Conservation (phyloP, 2,113 vertebrate genomes). For the Rhinolophus sinicus region DNA sequence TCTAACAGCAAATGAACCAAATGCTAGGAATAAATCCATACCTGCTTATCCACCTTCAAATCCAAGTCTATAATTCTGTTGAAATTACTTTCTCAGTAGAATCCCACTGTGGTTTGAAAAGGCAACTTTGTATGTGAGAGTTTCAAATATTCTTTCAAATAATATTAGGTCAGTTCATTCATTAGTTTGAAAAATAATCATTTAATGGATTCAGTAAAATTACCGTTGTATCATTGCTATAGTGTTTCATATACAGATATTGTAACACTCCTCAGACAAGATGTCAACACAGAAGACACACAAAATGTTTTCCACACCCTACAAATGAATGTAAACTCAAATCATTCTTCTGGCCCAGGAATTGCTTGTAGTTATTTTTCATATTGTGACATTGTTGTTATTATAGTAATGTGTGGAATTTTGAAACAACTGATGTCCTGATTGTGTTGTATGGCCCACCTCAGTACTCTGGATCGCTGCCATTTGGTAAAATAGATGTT, state of each 20-base stretch:
- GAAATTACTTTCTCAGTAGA: background rate
- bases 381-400: background rate
- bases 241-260: background rate
- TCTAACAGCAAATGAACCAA: background rate
- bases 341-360: background rate
- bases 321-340: background rate
- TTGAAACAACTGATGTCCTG: background rate
- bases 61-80: background rate
- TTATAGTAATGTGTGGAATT: background rate
- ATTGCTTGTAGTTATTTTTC: background rate
- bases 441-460: background rate
- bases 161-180: background rate
- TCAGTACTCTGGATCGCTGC: background rate
- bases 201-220: background rate
- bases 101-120: background rate
- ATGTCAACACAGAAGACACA: background rate
- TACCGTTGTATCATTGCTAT: background rate
- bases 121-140: background rate
- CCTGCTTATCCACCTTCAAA: background rate
- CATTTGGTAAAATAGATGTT: background rate
- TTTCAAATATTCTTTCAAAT: slow-evolving; percentile 17
- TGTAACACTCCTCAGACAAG: background rate
- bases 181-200: background rate
- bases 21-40: background rate
- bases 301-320: background rate